phyloP scores from a whole-genome alignment of 2,113 vertebrate genomes.

The Rhodinocichla rosea region DNA sequence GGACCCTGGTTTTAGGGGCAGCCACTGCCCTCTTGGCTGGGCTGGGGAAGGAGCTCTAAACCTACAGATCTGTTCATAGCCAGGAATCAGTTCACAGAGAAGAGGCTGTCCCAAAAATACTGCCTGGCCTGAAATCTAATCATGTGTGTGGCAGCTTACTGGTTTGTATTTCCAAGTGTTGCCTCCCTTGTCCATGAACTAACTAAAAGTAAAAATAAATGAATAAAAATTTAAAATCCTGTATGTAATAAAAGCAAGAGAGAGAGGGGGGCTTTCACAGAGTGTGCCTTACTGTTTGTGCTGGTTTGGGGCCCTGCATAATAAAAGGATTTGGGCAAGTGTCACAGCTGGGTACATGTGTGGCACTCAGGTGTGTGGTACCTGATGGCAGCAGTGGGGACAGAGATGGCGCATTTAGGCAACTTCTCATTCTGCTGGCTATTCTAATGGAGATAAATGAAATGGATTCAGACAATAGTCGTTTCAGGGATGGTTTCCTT shows the following conservation, averaged over 20 bases:
- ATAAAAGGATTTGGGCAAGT: neutral
- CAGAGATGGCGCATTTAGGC: accelerated
- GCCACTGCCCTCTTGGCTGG: accelerated
- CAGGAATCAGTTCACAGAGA: neutral
- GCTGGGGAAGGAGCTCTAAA: neutral
- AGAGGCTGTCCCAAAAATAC: neutral
- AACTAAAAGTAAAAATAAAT: neutral
- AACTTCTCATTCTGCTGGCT: neutral
- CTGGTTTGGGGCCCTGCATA: neutral
- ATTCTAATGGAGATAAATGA: accelerated
- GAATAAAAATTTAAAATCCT: neutral
- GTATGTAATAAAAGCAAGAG: accelerated
- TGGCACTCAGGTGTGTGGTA: neutral
- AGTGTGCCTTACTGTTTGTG: neutral
- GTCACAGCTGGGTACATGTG: accelerated
- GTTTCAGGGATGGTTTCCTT: neutral
- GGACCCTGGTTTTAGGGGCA: neutral
- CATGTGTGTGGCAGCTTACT: accelerated
- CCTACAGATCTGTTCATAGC: neutral
- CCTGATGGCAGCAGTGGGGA: accelerated
- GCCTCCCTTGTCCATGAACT: neutral
- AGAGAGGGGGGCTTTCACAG: neutral
- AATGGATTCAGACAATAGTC: accelerated
- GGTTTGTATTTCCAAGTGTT: neutral
- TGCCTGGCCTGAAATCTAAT: neutral